Base-by-base conservation (phyloP, 2,888 invertebrate species). In the Dicyrtomina minuta region DNA sequence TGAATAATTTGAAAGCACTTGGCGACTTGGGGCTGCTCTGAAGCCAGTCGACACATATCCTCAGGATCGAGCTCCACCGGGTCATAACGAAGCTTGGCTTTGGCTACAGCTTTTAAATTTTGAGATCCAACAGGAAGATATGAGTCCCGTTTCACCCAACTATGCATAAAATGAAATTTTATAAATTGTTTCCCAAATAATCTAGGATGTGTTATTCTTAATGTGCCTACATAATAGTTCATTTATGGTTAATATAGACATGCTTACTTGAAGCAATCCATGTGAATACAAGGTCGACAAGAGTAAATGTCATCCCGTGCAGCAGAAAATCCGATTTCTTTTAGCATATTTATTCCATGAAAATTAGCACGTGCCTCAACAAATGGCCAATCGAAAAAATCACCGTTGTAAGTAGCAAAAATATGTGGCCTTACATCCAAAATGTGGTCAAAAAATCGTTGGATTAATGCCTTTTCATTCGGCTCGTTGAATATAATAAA, bases 381-480 rank as follows among this genome's bases (percentile, higher is more conserved):
- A 82, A 98, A 99, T 0, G 96, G 95, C 97, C 98, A 99, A 83
- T 99, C 99, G 82, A 99, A 99, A 82, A 93, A 95, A 81, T 99
- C 99, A 66, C 87, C 87, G 80, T 87, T 87, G 81, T 88, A 88
- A 0, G 87, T 87, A 51, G 84, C 96, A 89, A 84, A 95, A 87
- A 84, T 94, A 89, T 71, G 96, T 87, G 82, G 93, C 75, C 84
- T 89, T 1, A 96, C 88, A 81, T 96, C 92, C 82, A 94, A 87
- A 41, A 99, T 92, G 80, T 99, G 98, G 80, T 96, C 93, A 80
- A 99, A 97, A 82, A 99, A 99, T 80, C 88, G 88, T 80, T 89
- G 88, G 58, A 97, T 84, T 43, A 91, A 80, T 0, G 87, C 87
- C 82, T 89, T 86, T 84, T 99, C 99, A 81, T 97, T 91, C 10